A percentile compares a stretch with the other conserved stretches of the same genome.
phyloP scores from a whole-genome alignment of 2,113 vertebrate genomes.

The Haemorhous mexicanus region DNA sequence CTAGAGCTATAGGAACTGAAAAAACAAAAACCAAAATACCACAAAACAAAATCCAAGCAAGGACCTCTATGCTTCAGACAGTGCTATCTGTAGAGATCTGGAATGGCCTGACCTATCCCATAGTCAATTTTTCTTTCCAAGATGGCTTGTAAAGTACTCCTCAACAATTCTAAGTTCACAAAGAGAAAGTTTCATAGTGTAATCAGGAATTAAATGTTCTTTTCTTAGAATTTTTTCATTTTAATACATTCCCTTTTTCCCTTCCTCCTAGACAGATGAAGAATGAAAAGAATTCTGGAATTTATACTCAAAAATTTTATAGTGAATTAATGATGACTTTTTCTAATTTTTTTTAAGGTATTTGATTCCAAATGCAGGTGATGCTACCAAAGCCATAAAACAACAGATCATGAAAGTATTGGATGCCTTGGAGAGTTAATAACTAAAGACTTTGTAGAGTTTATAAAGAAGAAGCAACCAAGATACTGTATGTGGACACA shows the following conservation, averaged over 20 bases:
- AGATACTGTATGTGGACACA: conserved; percentile 64
- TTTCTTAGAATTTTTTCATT: background rate
- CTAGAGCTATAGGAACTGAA: background rate
- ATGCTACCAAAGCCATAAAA: conserved; percentile 98
- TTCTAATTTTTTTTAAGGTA: conserved; percentile 76
- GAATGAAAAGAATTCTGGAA: background rate
- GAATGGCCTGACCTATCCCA: background rate
- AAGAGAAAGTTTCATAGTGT: background rate
- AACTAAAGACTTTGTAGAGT: conserved; percentile 57
- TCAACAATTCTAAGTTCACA: background rate
- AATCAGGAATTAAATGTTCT: background rate
- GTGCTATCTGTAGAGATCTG: background rate
- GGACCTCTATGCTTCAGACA: background rate
- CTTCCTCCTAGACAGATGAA: background rate
- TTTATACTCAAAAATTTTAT: background rate
- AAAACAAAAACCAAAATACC: background rate
- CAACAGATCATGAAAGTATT: conserved; percentile 99
- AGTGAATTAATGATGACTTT: background rate
- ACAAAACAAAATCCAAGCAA: background rate
- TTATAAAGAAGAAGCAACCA: conserved; percentile 64
- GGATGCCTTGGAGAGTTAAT: conserved; percentile 95
- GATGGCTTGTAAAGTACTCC: background rate
- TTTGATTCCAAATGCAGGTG: conserved; percentile 96
- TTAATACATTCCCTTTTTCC: background rate
- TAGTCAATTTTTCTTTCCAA: background rate